These are phyloP conservation scores for Porites evermanni DNA, from an alignment of 92 coral and sea anemone genomes.

Conservation along the genomic window DNA sequence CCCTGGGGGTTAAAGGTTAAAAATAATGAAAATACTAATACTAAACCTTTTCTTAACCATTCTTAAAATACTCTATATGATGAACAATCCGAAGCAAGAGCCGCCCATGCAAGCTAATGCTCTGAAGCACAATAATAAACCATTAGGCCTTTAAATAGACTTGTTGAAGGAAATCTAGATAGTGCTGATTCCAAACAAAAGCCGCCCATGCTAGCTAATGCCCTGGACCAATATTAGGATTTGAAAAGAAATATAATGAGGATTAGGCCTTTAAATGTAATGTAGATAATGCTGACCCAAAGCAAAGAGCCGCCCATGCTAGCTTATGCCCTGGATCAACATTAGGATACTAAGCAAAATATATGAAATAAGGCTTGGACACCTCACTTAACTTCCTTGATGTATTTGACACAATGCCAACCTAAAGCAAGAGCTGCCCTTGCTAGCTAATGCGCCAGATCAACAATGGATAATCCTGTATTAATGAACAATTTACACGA, in stretches of 20 bases:
- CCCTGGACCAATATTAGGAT: conserved; percentile 4
- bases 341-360: neutral
- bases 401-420: neutral
- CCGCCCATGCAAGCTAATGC: conserved; percentile 11
- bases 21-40: too few relatives aligned
- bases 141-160: too few relatives aligned
- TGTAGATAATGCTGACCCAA: conserved; percentile 10
- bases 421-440: neutral
- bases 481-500: too few relatives aligned
- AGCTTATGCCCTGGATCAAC: neutral
- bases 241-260: conserved; percentile 9
- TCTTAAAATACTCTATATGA: neutral
- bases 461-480: too few relatives aligned
- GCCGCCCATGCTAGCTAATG: too few relatives aligned
- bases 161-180: too few relatives aligned
- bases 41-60: too few relatives aligned
- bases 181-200: too few relatives aligned
- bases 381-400: neutral
- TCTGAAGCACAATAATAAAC: neutral
- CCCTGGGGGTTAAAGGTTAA: neutral
- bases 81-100: conserved; percentile 7
- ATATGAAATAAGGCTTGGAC: neutral
- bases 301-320: conserved; percentile 15
- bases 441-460: neutral
- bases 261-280: conserved; percentile 8